A percentile compares a stretch with the other conserved stretches of the same genome.
Conservation (phyloP, 2,888 invertebrate species). For the Saturnia japonica region DNA sequence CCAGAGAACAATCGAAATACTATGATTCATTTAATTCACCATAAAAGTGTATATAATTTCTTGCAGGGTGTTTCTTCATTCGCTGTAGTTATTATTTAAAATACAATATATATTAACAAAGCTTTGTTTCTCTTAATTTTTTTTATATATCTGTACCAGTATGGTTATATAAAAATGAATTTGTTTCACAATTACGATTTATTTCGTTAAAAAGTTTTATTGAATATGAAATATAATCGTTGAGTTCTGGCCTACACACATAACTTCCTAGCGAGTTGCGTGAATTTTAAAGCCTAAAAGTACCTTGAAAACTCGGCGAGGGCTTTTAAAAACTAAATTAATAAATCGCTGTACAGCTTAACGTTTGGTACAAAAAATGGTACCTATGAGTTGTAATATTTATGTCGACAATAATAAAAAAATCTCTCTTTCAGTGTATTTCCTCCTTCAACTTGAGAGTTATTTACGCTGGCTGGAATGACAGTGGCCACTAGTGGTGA, state of each 20-base stretch:
- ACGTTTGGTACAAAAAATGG: constrained; percentile 22
- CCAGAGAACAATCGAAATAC: too few relatives aligned
- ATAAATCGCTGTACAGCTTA: constrained; percentile 26
- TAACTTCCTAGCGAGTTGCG: not conserved
- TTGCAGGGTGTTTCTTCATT: too few relatives aligned
- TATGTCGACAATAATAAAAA: not conserved
- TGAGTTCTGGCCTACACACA: not conserved
- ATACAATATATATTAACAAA: too few relatives aligned
- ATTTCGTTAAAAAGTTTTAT: not conserved
- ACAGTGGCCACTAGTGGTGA: not conserved
- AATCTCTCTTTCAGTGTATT: too few relatives aligned
- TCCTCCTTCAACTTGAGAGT: too few relatives aligned
- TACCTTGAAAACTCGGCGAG: constrained; percentile 19
- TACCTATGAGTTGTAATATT: too few relatives aligned
- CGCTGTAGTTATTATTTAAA: too few relatives aligned
- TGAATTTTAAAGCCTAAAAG: constrained; percentile 17
- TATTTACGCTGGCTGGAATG: not conserved
- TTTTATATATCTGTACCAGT: too few relatives aligned
- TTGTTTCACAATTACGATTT: not conserved
- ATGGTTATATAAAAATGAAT: not conserved
- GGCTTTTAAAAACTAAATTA: constrained; percentile 27
- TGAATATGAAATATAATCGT: constrained; percentile 2
- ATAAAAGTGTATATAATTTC: too few relatives aligned
- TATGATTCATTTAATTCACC: too few relatives aligned
- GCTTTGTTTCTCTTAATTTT: too few relatives aligned